phyloP scores from a whole-genome alignment of 2,888 invertebrate species.

The Parnassius orleans region DNA sequence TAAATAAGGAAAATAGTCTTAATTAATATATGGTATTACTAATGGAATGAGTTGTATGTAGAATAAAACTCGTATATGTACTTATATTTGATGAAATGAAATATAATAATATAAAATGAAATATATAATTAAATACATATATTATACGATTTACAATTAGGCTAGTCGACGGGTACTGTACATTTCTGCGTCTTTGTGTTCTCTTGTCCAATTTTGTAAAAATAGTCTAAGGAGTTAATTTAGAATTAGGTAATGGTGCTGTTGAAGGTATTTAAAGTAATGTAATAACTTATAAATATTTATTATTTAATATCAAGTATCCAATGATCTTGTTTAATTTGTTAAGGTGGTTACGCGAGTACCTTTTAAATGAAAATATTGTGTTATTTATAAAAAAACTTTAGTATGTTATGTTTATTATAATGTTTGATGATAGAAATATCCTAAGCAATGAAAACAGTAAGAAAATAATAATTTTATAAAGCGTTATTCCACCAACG shows the following conservation, averaged over 20 bases:
- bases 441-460: slow-evolving; percentile 31
- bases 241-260: slow-evolving; percentile 54
- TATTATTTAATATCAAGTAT: slow-evolving; percentile 37
- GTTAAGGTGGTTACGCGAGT: slow-evolving; percentile 74
- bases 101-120: slow-evolving; percentile 24
- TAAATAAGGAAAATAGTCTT: slow-evolving; percentile 4
- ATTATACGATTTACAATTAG: slow-evolving; percentile 49
- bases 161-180: slow-evolving; percentile 79
- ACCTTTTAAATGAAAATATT: slow-evolving; percentile 60
- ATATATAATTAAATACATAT: slow-evolving; percentile 35
- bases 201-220: slow-evolving; percentile 76
- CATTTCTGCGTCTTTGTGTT: slow-evolving; percentile 60
- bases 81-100: no score
- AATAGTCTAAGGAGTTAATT: slow-evolving; percentile 51
- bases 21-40: not conserved
- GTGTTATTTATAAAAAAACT: slow-evolving; percentile 27
- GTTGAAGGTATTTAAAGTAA: slow-evolving; percentile 47
- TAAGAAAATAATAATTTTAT: slow-evolving; percentile 26
- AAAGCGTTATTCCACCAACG: slow-evolving; percentile 20
- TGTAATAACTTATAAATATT: slow-evolving; percentile 34
- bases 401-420: slow-evolving; percentile 12
- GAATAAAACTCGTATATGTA: no score
- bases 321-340: slow-evolving; percentile 39
- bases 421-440: slow-evolving; percentile 29
- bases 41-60: no score